Percentiles rank a stretch among this genome's conserved stretches.
phyloP scores from a whole-genome alignment of 2,888 invertebrate genomes.

The Polylopha cassiicola region DNA sequence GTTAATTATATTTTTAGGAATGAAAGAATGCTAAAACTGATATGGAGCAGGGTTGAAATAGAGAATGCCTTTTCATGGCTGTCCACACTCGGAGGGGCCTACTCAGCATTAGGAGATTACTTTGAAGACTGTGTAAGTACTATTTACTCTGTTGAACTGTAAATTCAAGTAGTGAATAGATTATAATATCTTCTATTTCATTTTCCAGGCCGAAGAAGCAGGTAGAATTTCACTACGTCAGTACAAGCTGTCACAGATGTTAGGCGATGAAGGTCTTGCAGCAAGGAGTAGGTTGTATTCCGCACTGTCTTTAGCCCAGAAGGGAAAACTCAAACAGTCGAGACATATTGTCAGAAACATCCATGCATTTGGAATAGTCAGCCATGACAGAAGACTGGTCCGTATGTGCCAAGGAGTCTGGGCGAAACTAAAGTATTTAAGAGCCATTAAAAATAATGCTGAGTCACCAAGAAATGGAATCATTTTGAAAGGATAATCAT shows the following conservation, averaged over 20 bases:
- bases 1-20: constrained; percentile 54
- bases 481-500: no score
- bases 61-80: constrained; percentile 95
- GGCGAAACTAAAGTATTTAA: constrained; percentile 84
- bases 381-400: constrained; percentile 80
- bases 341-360: constrained; percentile 76
- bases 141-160: neutral
- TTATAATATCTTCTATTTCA: no score
- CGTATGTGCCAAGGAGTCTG: constrained; percentile 93
- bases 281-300: constrained; percentile 91
- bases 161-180: no score
- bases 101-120: constrained; percentile 95
- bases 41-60: constrained; percentile 83
- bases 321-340: constrained; percentile 80
- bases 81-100: constrained; percentile 97
- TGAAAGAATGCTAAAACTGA: constrained; percentile 50
- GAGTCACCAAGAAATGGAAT: constrained; percentile 22
- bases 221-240: constrained; percentile 92
- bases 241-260: constrained; percentile 84
- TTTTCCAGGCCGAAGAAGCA: constrained; percentile 88
- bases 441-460: constrained; percentile 33
- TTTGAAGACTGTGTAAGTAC: constrained; percentile 84
- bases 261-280: constrained; percentile 89
- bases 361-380: constrained; percentile 51
- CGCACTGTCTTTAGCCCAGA: constrained; percentile 92